Evolutionary conservation across 2,888 invertebrate genomes (phyloP).

Genomic region (Drosophila koepferae): DNA sequence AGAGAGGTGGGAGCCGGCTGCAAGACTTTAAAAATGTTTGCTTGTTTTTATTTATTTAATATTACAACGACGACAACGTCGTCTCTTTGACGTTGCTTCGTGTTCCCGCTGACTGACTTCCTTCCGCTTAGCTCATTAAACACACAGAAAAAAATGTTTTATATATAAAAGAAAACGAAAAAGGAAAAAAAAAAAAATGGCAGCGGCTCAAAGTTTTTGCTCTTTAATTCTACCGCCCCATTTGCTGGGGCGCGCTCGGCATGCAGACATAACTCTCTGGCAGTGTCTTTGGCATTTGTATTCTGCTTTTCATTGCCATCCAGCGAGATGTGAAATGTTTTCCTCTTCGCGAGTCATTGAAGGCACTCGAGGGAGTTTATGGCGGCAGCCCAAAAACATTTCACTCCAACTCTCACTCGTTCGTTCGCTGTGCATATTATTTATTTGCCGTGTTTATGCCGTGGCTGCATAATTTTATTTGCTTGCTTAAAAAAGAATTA

Average conservation of each 20-base stretch:
- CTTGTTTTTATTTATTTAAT: conserved; percentile 73
- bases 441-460: conserved; percentile 75
- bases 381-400: conserved; percentile 11
- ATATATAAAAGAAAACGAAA: neutral
- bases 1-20: neutral
- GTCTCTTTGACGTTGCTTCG: conserved; percentile 61
- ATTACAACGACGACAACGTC: conserved; percentile 54
- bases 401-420: neutral
- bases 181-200: neutral
- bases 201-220: conserved; percentile 41
- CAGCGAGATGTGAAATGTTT: conserved; percentile 71
- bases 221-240: conserved; percentile 13
- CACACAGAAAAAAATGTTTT: conserved; percentile 47
- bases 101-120: conserved; percentile 72
- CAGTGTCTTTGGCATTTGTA: conserved; percentile 64
- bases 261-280: conserved; percentile 62
- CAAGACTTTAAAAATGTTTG: conserved; percentile 62
- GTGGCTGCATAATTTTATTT: conserved; percentile 79
- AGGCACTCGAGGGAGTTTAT: conserved; percentile 74
- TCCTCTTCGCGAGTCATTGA: conserved; percentile 56
- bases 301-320: conserved; percentile 52
- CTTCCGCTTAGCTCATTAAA: conserved; percentile 83
- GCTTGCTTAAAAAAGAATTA: conserved; percentile 82
- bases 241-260: conserved; percentile 6
- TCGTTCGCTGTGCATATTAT: conserved; percentile 60